Conservation (phyloP, 2,888 invertebrate genomes). For the Acholoe squamosa region DNA sequence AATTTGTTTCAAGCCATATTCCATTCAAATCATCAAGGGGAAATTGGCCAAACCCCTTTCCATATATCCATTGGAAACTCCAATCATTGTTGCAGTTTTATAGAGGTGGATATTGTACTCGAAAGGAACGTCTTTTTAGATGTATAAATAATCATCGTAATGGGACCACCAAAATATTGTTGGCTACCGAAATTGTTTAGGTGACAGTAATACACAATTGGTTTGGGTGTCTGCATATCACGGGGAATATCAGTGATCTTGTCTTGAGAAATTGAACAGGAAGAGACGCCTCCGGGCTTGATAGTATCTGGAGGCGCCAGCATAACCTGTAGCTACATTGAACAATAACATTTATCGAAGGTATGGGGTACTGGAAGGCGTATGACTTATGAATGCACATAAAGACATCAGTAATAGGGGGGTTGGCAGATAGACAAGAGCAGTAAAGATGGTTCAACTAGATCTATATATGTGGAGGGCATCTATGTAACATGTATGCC, state of each 20-base stretch:
- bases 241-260: slow-evolving; percentile 16
- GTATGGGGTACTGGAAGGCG: not conserved
- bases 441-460: not conserved
- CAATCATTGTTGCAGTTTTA: too few species aligned
- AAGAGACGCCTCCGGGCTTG: not conserved
- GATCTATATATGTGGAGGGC: not conserved
- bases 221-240: not conserved
- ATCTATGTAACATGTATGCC: not conserved
- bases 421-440: not conserved
- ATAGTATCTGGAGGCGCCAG: slow-evolving; percentile 35
- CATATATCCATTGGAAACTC: too few species aligned
- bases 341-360: not conserved
- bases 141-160: too few species aligned
- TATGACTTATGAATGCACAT: not conserved
- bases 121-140: too few species aligned
- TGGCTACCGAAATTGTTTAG: not conserved
- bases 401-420: not conserved
- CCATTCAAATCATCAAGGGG: too few species aligned
- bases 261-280: slow-evolving; percentile 44
- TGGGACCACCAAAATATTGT: not conserved
- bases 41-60: too few species aligned
- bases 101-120: too few species aligned
- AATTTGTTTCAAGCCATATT: not conserved
- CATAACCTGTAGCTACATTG: not conserved
- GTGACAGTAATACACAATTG: not conserved